Evolutionary conservation across 1,140 invertebrate genomes (phyloP).

Genomic region (Paraescarpia echinospica): DNA sequence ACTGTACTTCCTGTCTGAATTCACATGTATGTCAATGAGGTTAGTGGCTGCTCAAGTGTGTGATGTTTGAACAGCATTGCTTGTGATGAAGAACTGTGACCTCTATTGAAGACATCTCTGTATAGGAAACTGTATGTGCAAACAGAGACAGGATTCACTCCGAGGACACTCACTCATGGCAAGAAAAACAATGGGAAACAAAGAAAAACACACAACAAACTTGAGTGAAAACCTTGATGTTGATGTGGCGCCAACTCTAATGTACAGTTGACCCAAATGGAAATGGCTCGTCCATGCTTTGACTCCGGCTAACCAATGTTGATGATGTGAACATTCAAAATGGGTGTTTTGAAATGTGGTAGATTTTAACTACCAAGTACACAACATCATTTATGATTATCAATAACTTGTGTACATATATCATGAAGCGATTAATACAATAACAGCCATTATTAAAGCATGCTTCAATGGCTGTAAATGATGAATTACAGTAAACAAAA

Average conservation of each 20-base stretch:
- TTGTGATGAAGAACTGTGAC: background rate
- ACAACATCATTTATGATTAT: background rate
- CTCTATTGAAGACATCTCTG: background rate
- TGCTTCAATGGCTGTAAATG: too few species aligned
- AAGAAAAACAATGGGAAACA: too few species aligned
- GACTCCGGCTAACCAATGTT: too few species aligned
- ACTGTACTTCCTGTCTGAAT: background rate
- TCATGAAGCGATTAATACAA: background rate
- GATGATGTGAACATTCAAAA: background rate
- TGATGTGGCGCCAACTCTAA: too few species aligned
- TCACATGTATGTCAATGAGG: background rate
- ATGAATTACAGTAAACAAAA: too few species aligned
- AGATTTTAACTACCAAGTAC: background rate
- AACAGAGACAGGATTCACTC: background rate
- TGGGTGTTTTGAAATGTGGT: background rate
- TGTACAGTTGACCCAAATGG: too few species aligned
- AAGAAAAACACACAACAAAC: too few species aligned
- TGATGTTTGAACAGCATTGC: background rate
- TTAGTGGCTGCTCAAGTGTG: slow-evolving; percentile 3
- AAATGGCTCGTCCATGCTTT: too few species aligned
- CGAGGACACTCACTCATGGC: too few species aligned
- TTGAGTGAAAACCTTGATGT: too few species aligned
- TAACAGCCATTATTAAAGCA: too few species aligned
- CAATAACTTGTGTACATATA: background rate
- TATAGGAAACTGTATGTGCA: background rate